phyloP scores from a whole-genome alignment of 1,140 invertebrate genomes.

The Manduca sexta region DNA sequence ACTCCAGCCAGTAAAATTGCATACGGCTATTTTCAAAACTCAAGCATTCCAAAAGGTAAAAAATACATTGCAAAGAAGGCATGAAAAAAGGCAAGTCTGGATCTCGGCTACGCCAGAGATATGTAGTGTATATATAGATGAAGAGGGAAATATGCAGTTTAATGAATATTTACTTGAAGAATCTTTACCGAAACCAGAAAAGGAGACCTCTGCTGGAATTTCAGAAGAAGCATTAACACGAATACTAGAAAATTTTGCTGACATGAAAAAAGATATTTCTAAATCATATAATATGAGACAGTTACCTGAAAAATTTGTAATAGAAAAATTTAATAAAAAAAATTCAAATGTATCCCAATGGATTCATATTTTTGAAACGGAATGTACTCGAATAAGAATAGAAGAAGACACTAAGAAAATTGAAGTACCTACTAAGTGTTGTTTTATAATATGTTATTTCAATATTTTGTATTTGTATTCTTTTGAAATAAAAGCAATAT shows the following conservation, averaged over 20 bases:
- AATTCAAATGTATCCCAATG: constrained; percentile 1
- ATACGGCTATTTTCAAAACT: constrained; percentile 19
- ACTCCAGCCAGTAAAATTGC: constrained; percentile 12
- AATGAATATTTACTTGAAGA: constrained; percentile 30
- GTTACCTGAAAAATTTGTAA: neutral
- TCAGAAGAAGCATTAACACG: constrained; percentile 8
- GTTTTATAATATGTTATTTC: no score
- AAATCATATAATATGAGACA: neutral
- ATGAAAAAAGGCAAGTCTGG: constrained; percentile 46
- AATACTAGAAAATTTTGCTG: neutral
- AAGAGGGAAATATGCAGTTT: constrained; percentile 36
- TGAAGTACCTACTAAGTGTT: no score
- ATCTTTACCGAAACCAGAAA: constrained; percentile 11
- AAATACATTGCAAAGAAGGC: constrained; percentile 38
- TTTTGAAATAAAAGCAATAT: no score
- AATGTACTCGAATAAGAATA: no score
- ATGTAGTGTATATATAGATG: constrained; percentile 18
- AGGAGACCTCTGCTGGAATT: constrained; percentile 9
- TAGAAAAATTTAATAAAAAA: constrained; percentile 1
- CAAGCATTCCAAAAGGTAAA: constrained; percentile 36
- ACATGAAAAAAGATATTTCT: neutral
- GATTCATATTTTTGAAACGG: neutral
- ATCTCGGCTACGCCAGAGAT: constrained; percentile 26
- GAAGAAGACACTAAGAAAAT: no score
- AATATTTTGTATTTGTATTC: no score